These are phyloP conservation scores for Neodiprion lecontei DNA, from an alignment of 1,140 invertebrate species.

Conservation along the genomic window DNA sequence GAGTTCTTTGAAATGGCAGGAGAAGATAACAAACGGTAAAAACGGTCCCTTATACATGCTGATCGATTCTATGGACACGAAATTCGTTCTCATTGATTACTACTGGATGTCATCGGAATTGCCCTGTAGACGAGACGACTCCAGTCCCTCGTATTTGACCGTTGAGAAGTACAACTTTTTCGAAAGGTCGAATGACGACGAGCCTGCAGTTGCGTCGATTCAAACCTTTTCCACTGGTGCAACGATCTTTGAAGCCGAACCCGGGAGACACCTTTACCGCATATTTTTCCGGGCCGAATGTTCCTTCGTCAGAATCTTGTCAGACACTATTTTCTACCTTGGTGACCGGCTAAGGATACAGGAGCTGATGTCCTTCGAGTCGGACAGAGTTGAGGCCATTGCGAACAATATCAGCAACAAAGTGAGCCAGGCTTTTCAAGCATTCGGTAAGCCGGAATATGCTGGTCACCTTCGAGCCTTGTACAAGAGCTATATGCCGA, in stretches of 20 bases:
- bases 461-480: slow-evolving; percentile 31
- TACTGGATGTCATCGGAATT: background rate
- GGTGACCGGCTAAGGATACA: slow-evolving; percentile 43
- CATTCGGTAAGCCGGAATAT: slow-evolving; percentile 42
- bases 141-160: slow-evolving; percentile 26
- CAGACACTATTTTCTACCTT: slow-evolving; percentile 41
- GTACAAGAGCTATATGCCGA: slow-evolving; percentile 44
- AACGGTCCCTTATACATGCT: slow-evolving; percentile 55
- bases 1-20: slow-evolving; percentile 24
- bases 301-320: slow-evolving; percentile 38
- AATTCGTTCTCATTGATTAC: slow-evolving; percentile 48
- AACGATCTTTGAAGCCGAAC: slow-evolving; percentile 37
- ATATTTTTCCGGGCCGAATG: slow-evolving; percentile 42
- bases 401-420: slow-evolving; percentile 29
- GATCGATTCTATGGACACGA: slow-evolving; percentile 43
- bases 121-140: background rate
- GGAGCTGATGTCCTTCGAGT: slow-evolving; percentile 42
- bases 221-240: slow-evolving; percentile 40
- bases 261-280: slow-evolving; percentile 43
- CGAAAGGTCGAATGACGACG: slow-evolving; percentile 19
- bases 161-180: slow-evolving; percentile 44
- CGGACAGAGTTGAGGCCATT: slow-evolving; percentile 17
- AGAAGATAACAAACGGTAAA: slow-evolving; percentile 27
- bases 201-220: slow-evolving; percentile 26
- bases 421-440: slow-evolving; percentile 33